Percentiles rank a stretch among this genome's conserved stretches.
These are phyloP conservation scores for Amniataba percoides DNA, from an alignment of 2,797 vertebrate genomes.

Conservation along the genomic window DNA sequence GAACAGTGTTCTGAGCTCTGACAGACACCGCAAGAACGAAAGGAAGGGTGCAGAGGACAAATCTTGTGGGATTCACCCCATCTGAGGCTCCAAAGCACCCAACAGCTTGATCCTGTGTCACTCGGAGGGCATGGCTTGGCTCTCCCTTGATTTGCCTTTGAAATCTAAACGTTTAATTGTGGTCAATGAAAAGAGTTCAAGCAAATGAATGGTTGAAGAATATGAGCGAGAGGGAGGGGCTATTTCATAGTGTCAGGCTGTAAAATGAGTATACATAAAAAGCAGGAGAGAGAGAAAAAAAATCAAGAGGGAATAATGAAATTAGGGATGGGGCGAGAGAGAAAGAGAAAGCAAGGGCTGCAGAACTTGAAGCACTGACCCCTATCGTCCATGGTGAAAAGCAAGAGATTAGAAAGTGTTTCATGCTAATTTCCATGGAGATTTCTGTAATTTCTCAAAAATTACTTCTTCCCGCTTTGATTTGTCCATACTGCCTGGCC, in stretches of 20 bases:
- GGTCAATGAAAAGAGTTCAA: slow-evolving; percentile 85
- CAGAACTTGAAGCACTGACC: slow-evolving; percentile 95
- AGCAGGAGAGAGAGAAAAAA: slow-evolving; percentile 68
- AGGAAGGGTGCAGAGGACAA: slow-evolving; percentile 81
- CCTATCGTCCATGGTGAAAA: slow-evolving; percentile 94
- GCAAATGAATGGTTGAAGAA: slow-evolving; percentile 82
- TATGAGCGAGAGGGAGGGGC: slow-evolving; percentile 76
- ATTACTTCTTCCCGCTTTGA: slow-evolving; percentile 92
- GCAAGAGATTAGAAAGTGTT: slow-evolving; percentile 98
- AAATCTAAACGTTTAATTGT: slow-evolving; percentile 89
- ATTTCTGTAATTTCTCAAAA: slow-evolving; percentile 99
- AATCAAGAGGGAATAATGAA: slow-evolving; percentile 93
- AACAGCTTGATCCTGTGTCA: slow-evolving; percentile 87
- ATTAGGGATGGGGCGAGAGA: slow-evolving; percentile 87
- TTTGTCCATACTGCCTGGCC: slow-evolving; percentile 87
- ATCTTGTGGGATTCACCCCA: slow-evolving; percentile 84
- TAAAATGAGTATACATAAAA: slow-evolving; percentile 84
- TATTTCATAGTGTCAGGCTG: slow-evolving; percentile 76
- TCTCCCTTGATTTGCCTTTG: slow-evolving; percentile 86
- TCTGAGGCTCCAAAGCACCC: slow-evolving; percentile 80
- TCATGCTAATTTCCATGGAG: slow-evolving; percentile 99
- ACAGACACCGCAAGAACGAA: slow-evolving; percentile 81
- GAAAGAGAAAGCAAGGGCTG: slow-evolving; percentile 78
- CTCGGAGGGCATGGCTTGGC: slow-evolving; percentile 78
- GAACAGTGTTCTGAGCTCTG: slow-evolving; percentile 74